These are phyloP conservation scores for Macrotrachela quadricornifera DNA, from an alignment of 1,140 invertebrate species.

Conservation along the genomic window DNA sequence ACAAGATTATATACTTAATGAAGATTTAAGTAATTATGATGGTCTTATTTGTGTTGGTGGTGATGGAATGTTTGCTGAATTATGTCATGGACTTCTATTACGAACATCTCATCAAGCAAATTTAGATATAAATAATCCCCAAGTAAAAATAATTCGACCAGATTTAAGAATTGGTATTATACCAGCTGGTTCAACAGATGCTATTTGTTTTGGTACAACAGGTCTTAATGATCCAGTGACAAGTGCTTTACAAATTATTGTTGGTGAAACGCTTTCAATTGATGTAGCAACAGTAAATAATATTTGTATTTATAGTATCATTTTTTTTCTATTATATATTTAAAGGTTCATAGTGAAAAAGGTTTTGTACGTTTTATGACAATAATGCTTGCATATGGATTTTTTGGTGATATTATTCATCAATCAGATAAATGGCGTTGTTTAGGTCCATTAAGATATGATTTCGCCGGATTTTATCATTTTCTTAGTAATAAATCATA, in stretches of 20 bases:
- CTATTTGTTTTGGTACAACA: constrained; percentile 53
- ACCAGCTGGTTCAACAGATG: constrained; percentile 62
- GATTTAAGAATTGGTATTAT: constrained; percentile 47
- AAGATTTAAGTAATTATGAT: constrained; percentile 22
- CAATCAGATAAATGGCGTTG: constrained; percentile 61
- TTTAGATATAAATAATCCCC: constrained; percentile 39
- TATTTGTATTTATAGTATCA: constrained; percentile 16
- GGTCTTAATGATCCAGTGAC: constrained; percentile 61
- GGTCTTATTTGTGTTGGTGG: constrained; percentile 57
- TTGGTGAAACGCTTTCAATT: constrained; percentile 34
- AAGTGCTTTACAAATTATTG: constrained; percentile 54
- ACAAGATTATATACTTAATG: constrained; percentile 37
- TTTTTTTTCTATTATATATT: constrained; percentile 48
- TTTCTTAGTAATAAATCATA: constrained; percentile 47
- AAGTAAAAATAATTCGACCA: constrained; percentile 39
- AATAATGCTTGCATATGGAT: constrained; percentile 63
- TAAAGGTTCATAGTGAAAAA: constrained; percentile 46
- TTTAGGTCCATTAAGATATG: constrained; percentile 68
- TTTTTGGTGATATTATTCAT: constrained; percentile 58
- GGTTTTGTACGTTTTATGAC: constrained; percentile 48
- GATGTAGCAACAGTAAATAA: background rate
- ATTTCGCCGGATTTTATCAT: constrained; percentile 47
- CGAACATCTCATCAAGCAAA: constrained; percentile 31
- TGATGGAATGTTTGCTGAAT: constrained; percentile 64
- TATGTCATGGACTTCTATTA: constrained; percentile 50